Base-by-base conservation (phyloP, 2,888 invertebrate genomes). In the Marronus borbonicus region DNA sequence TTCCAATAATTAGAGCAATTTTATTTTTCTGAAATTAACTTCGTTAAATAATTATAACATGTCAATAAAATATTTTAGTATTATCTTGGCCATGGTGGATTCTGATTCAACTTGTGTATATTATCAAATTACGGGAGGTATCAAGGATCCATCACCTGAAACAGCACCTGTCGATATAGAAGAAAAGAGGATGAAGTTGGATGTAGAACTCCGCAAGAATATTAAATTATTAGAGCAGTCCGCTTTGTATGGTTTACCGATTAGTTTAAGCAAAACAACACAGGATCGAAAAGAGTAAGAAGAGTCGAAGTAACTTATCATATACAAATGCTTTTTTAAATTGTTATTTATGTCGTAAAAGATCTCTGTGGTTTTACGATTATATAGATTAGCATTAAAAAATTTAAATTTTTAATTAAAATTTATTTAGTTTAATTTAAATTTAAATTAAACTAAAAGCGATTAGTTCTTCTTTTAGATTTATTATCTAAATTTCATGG, bases 21-120 rank as follows among this genome's bases (percentile, higher is more conserved):
- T 24, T 24, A 24, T 24, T 2, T 24, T 24, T 24, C 24, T 2
- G 24, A 24, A 24, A 36, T 4, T 36, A 5, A 36, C 5, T 36
- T 36, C 31, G 1, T 36, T 36, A 5, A 5, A 36, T 36, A 36
- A 36, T 36, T 36, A 36, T 36, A 36, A 36, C 31, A 1, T 31
- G 31, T 0, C 31, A 36, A 5, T 36, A 36, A 36, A 36, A 36
- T 44, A 12, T 44, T 44, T 58, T 80, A 87, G 87, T 62, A 76
- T 85, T 50, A 85, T 81, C 81, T 78, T 90, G n/a, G 89, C 87
- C 8, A 85, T 90, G 28, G 87, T 89, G 8, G 88, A 89, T 79
- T 84, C 88, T 2, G 89, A 89, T 68, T 89, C 89, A 4, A 90
- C 89, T 2, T 88, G 89, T 77, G 86, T 90, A 8, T 90, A 89